Conservation (phyloP, 2,888 invertebrate genomes). For the Drosophila lutescens region DNA sequence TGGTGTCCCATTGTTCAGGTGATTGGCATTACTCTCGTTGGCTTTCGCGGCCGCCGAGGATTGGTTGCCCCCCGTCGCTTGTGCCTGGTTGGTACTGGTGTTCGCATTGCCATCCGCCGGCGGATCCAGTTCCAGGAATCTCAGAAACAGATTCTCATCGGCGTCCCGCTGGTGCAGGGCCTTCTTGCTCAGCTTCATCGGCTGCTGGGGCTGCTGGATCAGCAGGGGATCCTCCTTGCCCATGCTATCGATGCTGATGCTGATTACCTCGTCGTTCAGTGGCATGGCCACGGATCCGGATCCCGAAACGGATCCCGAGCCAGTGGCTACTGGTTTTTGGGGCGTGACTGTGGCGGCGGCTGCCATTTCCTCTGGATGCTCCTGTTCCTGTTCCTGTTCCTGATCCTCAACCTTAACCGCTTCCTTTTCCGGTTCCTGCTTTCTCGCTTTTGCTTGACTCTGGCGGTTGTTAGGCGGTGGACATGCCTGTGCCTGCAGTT, state of each 20-base stretch:
- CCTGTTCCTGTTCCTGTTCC: background rate
- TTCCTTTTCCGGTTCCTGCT: background rate
- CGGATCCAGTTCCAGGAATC: conserved; percentile 93
- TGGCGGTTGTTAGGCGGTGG: conserved; percentile 84
- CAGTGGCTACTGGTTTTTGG: conserved; percentile 75
- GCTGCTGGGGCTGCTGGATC: conserved; percentile 49
- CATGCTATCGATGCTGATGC: conserved; percentile 82
- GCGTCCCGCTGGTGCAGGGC: conserved; percentile 87
- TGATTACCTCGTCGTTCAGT: conserved; percentile 74
- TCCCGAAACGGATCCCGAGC: conserved; percentile 12
- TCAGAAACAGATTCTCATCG: conserved; percentile 89
- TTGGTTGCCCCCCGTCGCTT: background rate
- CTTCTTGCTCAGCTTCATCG: conserved; percentile 85
- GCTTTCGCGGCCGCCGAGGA: conserved; percentile 18
- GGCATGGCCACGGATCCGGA: conserved; percentile 12
- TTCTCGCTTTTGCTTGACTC: conserved; percentile 16
- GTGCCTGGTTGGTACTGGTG: conserved; percentile 38
- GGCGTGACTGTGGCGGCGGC: conserved; percentile 35
- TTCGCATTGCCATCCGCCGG: conserved; percentile 85
- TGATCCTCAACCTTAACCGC: conserved; percentile 32
- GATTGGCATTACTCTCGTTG: conserved; percentile 85
- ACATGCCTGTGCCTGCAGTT: conserved; percentile 89
- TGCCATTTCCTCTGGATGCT: conserved; percentile 12
- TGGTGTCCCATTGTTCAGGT: conserved; percentile 68
- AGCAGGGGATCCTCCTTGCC: conserved; percentile 30